Percentiles rank a stretch among this genome's conserved stretches.
Evolutionary conservation across 2,797 vertebrate species (phyloP).

Genomic region (Poecilia gillii): DNA sequence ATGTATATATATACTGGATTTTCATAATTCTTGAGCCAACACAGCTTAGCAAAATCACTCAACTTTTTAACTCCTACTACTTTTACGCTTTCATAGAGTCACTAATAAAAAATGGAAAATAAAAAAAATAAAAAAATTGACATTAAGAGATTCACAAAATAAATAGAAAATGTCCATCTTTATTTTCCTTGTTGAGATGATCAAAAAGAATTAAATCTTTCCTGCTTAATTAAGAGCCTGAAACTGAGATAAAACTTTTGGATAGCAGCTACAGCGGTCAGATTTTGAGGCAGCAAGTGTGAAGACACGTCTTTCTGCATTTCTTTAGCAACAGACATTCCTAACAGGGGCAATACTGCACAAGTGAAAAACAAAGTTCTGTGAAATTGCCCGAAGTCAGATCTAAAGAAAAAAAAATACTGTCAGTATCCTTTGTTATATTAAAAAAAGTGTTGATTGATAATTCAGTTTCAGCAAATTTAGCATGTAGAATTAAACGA

Average conservation of each 20-base stretch:
- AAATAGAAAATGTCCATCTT: neutral
- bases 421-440: neutral
- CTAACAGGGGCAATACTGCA: neutral
- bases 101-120: neutral
- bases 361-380: neutral
- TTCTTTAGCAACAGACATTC: neutral
- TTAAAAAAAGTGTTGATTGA: neutral
- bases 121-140: neutral
- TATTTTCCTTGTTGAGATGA: neutral
- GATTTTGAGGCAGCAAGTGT: neutral
- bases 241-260: neutral
- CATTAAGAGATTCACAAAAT: neutral
- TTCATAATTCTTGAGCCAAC: neutral
- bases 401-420: neutral
- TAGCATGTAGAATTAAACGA: neutral
- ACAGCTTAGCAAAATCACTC: neutral
- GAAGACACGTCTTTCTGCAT: neutral
- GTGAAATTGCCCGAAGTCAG: neutral
- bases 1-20: neutral
- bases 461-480: neutral
- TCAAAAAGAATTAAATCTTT: neutral
- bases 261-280: neutral
- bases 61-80: neutral
- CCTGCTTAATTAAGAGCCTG: neutral
- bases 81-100: neutral